phyloP scores from a whole-genome alignment of 2,113 vertebrate species.

The Machaerirhynchus nigripectus region DNA sequence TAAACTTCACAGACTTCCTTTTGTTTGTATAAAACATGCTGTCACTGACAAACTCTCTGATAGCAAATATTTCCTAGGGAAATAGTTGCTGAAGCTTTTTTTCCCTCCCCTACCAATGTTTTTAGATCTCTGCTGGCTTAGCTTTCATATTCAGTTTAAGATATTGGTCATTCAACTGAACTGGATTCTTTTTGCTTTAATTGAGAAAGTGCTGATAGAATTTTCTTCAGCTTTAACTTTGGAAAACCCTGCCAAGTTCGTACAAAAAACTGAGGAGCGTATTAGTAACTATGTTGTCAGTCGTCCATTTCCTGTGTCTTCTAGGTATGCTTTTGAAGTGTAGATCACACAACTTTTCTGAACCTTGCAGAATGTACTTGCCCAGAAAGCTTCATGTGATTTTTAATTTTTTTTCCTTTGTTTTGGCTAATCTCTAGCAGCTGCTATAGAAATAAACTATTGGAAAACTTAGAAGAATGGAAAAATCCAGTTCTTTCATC shows the following conservation, averaged over 20 bases:
- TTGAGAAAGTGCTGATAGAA: neutral
- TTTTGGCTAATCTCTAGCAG: neutral
- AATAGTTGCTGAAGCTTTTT: neutral
- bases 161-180: neutral
- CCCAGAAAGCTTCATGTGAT: neutral
- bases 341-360: neutral
- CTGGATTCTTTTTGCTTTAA: neutral
- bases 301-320: neutral
- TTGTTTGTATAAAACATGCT: neutral
- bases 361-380: neutral
- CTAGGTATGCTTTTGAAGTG: conserved; percentile 3
- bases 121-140: neutral
- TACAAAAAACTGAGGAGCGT: neutral
- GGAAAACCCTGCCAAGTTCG: neutral
- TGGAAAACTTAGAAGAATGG: neutral
- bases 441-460: neutral
- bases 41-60: neutral
- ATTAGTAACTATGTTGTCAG: neutral
- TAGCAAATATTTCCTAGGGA: neutral
- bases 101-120: neutral
- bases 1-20: conserved; percentile 7
- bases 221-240: neutral
- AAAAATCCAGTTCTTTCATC: neutral
- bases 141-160: neutral
- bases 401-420: neutral